These are phyloP conservation scores for Mus spicilegus DNA, from an alignment of 2,113 vertebrate genomes.

Conservation along the genomic window DNA sequence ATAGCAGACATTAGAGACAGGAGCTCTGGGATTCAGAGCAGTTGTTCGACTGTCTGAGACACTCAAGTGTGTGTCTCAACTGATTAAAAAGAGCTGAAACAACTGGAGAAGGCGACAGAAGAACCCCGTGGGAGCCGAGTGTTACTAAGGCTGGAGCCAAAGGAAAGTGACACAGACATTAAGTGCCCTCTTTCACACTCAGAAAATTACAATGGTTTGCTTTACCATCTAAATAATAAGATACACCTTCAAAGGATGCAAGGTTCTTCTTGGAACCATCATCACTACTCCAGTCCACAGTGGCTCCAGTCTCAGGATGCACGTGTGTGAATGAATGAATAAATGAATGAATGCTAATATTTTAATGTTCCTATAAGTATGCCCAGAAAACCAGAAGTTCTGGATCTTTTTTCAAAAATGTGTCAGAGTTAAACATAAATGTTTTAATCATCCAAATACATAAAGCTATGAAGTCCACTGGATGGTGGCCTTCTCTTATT, in stretches of 20 bases:
- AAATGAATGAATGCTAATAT: neutral
- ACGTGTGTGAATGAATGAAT: neutral
- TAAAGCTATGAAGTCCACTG: slow-evolving; percentile 12
- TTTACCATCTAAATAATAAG: slow-evolving; percentile 54
- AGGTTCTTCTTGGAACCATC: slow-evolving; percentile 29
- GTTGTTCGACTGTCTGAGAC: slow-evolving; percentile 78
- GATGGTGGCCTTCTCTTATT: neutral
- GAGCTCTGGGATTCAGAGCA: slow-evolving; percentile 75
- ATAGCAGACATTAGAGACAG: slow-evolving; percentile 64
- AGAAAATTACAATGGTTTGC: slow-evolving; percentile 58
- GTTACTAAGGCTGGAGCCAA: slow-evolving; percentile 43
- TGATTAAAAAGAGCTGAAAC: slow-evolving; percentile 64
- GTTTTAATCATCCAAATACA: slow-evolving; percentile 49
- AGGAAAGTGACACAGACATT: slow-evolving; percentile 53
- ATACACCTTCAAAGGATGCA: slow-evolving; percentile 34
- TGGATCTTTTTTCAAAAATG: neutral
- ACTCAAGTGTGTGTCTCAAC: slow-evolving; percentile 62
- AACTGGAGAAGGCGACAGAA: slow-evolving; percentile 53
- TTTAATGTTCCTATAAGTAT: slow-evolving; percentile 7
- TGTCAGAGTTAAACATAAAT: neutral
- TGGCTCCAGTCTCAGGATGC: slow-evolving; percentile 19
- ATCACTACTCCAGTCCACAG: neutral
- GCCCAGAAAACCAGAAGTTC: slow-evolving; percentile 52
- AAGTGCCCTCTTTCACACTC: slow-evolving; percentile 49
- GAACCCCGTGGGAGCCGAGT: neutral